Base-by-base conservation (phyloP, 2,888 invertebrate genomes). In the Sinotaia quadrata region DNA sequence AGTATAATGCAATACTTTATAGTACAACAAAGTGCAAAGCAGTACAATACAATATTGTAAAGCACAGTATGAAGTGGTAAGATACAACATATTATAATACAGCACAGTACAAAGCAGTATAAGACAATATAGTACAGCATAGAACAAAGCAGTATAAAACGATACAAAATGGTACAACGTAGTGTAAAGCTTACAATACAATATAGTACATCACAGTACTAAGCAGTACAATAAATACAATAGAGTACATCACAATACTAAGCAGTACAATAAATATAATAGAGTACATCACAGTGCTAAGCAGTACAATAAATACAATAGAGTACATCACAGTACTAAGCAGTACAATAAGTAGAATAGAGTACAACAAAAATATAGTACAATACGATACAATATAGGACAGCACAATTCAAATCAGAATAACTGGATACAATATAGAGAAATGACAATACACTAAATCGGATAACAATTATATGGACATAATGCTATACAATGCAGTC, bases 151-250 rank as follows among this genome's bases (percentile, higher is more conserved):
- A 49, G 18, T 49, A 49, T 18, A 49, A 49, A 21, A 49, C 49
- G 24, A 49, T 18, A 49, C 49, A 49, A 18, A 10, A 18, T 18
- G 18, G 49, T 8, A 49, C 49, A 49, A 49, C 18, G 24, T 18
- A 49, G 49, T 18, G 24, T 24, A 49, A 24, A n/a, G n/a, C n/a
- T n/a, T 49, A 49, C 5, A 49, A 49, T 49, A 49, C 49, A 49
- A 49, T 21, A 18, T 49, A n/a, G n/a, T n/a, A n/a, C n/a, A n/a
- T n/a, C n/a, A n/a, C n/a, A n/a, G n/a, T n/a, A n/a, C n/a, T n/a
- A n/a, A n/a, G n/a, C n/a, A n/a, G n/a, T n/a, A n/a, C n/a, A n/a
- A 49, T 49, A 49, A 49, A 18, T 24, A 49, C 49, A 49, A 24
- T 49, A 49, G 21, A 49, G 18, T 49, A 49, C 49, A 49, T 21